Evolutionary conservation across 2,888 invertebrate species (phyloP).

Genomic region (Scaptomyza polygonia): DNA sequence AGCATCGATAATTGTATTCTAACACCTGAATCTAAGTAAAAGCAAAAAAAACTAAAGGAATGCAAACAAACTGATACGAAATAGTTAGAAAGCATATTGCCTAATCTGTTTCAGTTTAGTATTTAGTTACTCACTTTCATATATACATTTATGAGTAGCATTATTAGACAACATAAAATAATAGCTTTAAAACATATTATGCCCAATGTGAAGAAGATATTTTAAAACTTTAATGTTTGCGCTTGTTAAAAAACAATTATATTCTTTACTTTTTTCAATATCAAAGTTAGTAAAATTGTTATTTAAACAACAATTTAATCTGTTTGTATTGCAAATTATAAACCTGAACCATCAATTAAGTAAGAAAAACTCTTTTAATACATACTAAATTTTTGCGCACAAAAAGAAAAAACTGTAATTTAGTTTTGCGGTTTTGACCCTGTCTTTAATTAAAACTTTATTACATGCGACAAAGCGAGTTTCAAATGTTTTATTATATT

Average conservation of each 20-base stretch:
- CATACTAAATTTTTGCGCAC: too few relatives aligned
- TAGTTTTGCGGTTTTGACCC: not conserved
- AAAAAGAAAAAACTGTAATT: not conserved
- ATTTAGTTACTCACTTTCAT: not conserved
- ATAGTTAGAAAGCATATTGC: not conserved
- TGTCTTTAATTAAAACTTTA: not conserved
- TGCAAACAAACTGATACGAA: not conserved
- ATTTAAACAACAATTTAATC: too few relatives aligned
- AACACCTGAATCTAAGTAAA: slow-evolving; percentile 4
- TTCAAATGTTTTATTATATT: not conserved
- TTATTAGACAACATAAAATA: not conserved
- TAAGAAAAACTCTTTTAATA: not conserved
- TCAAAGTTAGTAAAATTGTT: too few relatives aligned
- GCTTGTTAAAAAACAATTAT: too few relatives aligned
- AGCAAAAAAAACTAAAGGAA: not conserved
- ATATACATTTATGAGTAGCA: not conserved
- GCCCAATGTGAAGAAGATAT: not conserved
- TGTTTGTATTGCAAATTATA: not conserved
- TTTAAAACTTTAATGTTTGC: too few relatives aligned
- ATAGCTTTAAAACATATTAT: not conserved
- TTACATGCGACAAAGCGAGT: not conserved
- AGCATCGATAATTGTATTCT: slow-evolving; percentile 72
- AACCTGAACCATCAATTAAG: not conserved
- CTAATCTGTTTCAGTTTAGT: not conserved
- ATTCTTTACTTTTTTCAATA: too few relatives aligned